Evolutionary conservation across 2,888 invertebrate genomes (phyloP).

Genomic region (Lithophane leautieri): DNA sequence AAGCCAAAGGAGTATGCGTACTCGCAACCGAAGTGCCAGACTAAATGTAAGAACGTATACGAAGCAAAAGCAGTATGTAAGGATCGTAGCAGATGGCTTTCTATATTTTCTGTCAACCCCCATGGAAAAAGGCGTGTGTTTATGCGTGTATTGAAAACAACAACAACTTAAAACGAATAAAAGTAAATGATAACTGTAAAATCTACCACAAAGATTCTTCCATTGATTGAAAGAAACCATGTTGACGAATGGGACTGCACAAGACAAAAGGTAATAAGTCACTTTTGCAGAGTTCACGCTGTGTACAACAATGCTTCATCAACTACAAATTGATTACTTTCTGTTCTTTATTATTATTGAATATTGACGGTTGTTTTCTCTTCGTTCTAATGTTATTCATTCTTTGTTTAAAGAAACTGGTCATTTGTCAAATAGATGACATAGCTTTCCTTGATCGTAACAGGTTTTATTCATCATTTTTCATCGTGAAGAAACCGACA

Average conservation of each 20-base stretch:
- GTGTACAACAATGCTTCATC: conserved; percentile 37
- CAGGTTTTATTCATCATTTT: neutral
- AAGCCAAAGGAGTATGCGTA: too few relatives aligned
- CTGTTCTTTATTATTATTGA: neutral
- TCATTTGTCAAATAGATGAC: neutral
- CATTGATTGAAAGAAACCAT: conserved; percentile 19
- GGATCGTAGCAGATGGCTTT: neutral
- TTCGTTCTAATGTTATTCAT: conserved; percentile 3
- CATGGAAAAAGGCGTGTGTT: neutral
- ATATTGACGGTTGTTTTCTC: conserved; percentile 16
- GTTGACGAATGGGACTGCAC: neutral
- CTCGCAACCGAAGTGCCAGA: neutral
- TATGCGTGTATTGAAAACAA: conserved; percentile 16
- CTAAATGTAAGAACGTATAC: neutral
- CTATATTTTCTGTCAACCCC: neutral
- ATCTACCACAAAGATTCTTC: conserved; percentile 12
- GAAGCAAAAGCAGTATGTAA: neutral
- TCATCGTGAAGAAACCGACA: too few relatives aligned
- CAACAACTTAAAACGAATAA: conserved; percentile 8
- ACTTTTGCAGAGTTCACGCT: conserved; percentile 1
- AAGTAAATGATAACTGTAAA: conserved; percentile 6
- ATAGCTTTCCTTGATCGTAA: neutral
- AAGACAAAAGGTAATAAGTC: conserved; percentile 36
- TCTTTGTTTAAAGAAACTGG: neutral
- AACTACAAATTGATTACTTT: conserved; percentile 12